Evolutionary conservation across 2,113 vertebrate species (phyloP), one percentile per base, ranked within the genome.

Genomic region (Morphnarchus princeps): DNA sequence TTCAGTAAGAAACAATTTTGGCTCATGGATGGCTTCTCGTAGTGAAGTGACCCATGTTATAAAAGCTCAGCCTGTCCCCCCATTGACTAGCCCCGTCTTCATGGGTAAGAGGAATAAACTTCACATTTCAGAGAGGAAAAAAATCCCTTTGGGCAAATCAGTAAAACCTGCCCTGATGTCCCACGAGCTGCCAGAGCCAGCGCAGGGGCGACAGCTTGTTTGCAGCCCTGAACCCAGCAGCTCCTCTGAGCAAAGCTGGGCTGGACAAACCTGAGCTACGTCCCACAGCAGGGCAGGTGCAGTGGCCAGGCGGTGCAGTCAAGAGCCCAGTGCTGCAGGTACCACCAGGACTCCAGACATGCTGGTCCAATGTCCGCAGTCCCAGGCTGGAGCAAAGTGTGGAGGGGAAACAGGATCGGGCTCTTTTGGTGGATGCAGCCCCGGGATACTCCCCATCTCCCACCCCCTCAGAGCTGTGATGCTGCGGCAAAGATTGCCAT

Each of bases 301-400:
- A 4, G 58, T 42, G 25, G 29, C 42, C 7, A 3, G 42, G 16
- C 6, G 11, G 38, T 5, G 15, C 0, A 1, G 34, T 28, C 7
- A 5, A 24, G 36, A 70, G 38, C 34, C 22, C 6, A 4, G 47
- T 6, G 11, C 43, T 28, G 73, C 16, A 14, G 43, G 62, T 58
- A 13, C 50, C 22, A 10, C 24, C 54, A 26, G 43, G 24, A 28
- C 28, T 38, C 65, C 0, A 2, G 16, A 13, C 5, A 4, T 45
- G 34, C 43, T 25, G 40, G n/a, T 54, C 15, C 12, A 25, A 9
- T 6, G 18, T 61, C 76, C 7, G 3, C 43, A 43, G 2, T 25
- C n/a, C 26, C 28, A n/a, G 54, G 52, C 22, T 62, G 59, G 54
- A 70, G 34, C 0, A 1, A 55, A 45, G 22, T 2, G 0, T 10